Evolutionary conservation across 2,888 invertebrate genomes (phyloP), one percentile per base, ranked within the genome.

Genomic region (Pollenia angustigena): DNA sequence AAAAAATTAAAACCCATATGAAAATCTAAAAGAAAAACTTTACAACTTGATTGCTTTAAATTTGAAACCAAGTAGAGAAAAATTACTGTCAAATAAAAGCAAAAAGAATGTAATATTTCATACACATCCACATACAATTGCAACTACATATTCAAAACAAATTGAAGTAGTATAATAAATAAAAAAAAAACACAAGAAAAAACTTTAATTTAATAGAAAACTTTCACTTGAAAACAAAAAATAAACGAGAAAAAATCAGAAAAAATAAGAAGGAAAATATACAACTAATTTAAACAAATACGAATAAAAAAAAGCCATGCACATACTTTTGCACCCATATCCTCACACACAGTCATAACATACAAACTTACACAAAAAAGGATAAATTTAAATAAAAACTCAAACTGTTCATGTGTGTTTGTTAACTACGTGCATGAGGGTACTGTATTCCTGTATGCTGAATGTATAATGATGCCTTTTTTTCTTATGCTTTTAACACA

Each of bases 221-320:
- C 86, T 83, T 82, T 82, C 79, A 86, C 79, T 86, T 69, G 50
- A 44, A 72, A 80, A 72, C 58, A 42, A 42, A 75, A 76, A 56
- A 18, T 16, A 78, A 54, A 50, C 14, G 52, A 54, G 18, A 16
- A 58, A 75, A 48, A 40, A 54, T 58, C 54, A 12, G 6, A 11
- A 18, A 40, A 62, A 58, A 69, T 0, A 50, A 62, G 54, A 68
- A 58, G 16, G 4, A 72, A 83, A 71, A 83, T 23, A 66, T 50
- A 56, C 32, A 87, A 83, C 75, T 83, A 83, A 85, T 85, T 83
- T 83, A 87, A 84, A 62, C 83, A 84, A 87, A 87, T 87, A 84
- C 11, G 62, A 50, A 85, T 32, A 42, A 68, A n/a, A 79, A 50
- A 58, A 58, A 56, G 32, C 14, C 60, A 42, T 54, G 60, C 16